Percentiles rank a stretch among this genome's conserved stretches.
Conservation (phyloP, 2,888 invertebrate genomes). For the Macroteleia sp. region DNA sequence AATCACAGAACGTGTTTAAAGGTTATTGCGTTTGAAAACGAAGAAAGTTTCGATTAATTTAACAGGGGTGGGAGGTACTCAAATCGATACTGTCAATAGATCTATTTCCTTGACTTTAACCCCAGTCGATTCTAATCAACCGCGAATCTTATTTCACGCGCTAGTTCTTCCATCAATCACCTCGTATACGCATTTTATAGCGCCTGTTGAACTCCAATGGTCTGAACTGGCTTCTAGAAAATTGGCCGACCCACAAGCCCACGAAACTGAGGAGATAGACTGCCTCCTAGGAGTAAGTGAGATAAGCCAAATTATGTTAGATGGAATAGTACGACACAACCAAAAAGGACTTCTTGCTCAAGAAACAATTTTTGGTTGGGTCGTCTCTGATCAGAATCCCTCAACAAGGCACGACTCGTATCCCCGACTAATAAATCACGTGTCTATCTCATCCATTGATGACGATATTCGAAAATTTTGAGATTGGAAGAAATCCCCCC, state of each 20-base stretch:
- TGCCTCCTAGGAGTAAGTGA: neutral
- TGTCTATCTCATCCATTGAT: neutral
- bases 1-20: neutral
- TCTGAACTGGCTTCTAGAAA: neutral
- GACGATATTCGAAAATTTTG: neutral
- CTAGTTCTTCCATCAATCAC: neutral
- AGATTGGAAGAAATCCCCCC: neutral
- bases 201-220: neutral
- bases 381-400: neutral
- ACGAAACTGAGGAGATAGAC: neutral
- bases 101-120: neutral
- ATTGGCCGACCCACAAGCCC: neutral
- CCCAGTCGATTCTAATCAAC: neutral
- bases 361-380: constrained; percentile 18
- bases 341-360: neutral
- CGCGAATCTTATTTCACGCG: neutral
- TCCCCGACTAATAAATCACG: neutral
- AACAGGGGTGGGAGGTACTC: neutral
- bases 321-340: neutral
- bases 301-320: neutral
- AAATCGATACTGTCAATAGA: neutral
- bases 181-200: neutral
- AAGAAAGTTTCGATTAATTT: constrained; percentile 2
- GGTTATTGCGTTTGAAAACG: neutral
- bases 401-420: neutral